phyloP scores from a whole-genome alignment of 1,140 invertebrate genomes.

The Bemisia tabaci region DNA sequence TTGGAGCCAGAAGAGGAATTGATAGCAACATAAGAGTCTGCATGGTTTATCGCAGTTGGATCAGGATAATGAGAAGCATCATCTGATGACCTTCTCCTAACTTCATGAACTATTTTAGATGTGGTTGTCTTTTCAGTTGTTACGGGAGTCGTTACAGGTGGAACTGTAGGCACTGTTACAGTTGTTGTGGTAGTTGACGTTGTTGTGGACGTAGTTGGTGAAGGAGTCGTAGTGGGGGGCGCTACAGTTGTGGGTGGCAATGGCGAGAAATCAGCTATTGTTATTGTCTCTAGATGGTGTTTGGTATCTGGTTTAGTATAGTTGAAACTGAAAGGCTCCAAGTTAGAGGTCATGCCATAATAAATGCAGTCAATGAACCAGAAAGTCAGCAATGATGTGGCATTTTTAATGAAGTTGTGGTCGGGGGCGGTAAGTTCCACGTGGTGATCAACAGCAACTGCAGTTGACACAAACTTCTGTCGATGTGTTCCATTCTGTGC shows the following conservation, averaged over 20 bases:
- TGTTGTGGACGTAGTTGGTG: neutral
- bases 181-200: constrained; percentile 14
- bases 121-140: neutral
- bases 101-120: neutral
- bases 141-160: neutral
- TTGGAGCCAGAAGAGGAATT: neutral
- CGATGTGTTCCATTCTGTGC: neutral
- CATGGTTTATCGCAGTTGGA: neutral
- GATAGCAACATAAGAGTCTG: neutral
- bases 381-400: constrained; percentile 46
- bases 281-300: constrained; percentile 52
- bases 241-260: constrained; percentile 15
- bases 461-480: constrained; percentile 37
- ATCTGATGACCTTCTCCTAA: neutral
- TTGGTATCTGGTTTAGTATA: constrained; percentile 42
- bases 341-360: constrained; percentile 45
- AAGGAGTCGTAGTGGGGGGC: constrained; percentile 2
- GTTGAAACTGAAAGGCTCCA: constrained; percentile 39
- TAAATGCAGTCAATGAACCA: constrained; percentile 66
- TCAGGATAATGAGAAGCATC: neutral
- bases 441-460: constrained; percentile 38
- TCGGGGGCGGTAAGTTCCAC: constrained; percentile 44
- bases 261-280: constrained; percentile 34
- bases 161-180: constrained; percentile 7
- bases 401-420: constrained; percentile 41